Evolutionary conservation across 92 coral and sea anemone species (phyloP).

Genomic region (Parazoanthus swiftii): DNA sequence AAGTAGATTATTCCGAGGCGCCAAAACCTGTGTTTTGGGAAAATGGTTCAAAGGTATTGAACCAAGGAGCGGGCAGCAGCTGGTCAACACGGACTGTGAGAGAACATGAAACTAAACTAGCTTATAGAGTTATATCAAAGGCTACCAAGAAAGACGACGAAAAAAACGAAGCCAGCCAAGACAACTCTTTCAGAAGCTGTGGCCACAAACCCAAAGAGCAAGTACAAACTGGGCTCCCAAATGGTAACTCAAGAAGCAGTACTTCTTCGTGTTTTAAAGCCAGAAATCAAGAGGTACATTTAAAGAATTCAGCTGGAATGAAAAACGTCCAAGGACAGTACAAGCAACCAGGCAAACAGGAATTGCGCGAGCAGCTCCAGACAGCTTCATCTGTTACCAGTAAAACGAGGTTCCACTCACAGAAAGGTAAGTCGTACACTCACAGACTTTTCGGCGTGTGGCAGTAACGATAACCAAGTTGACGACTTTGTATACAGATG

Average conservation of each 20-base stretch:
- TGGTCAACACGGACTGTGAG: slow-evolving; percentile 7
- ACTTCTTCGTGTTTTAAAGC: neutral
- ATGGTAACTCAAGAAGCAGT: neutral
- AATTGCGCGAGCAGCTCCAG: neutral
- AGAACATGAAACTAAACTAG: neutral
- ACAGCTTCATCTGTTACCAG: neutral
- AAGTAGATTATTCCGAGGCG: neutral
- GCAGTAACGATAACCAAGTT: neutral
- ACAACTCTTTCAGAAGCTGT: neutral
- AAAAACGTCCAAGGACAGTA: neutral
- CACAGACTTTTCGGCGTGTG: neutral
- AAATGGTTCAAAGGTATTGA: neutral
- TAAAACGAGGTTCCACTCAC: neutral
- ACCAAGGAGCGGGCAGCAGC: neutral
- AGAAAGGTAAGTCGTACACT: neutral
- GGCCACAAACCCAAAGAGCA: neutral
- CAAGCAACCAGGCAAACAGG: neutral
- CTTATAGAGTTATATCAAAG: neutral
- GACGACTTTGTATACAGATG: neutral
- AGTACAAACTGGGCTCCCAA: neutral
- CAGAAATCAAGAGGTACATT: neutral
- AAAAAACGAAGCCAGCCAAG: neutral
- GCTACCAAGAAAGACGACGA: neutral
- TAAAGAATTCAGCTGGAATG: neutral
- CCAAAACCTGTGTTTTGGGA: neutral